These are phyloP conservation scores for Oppia nitens DNA, from an alignment of 1,140 invertebrate genomes.

Conservation along the genomic window DNA sequence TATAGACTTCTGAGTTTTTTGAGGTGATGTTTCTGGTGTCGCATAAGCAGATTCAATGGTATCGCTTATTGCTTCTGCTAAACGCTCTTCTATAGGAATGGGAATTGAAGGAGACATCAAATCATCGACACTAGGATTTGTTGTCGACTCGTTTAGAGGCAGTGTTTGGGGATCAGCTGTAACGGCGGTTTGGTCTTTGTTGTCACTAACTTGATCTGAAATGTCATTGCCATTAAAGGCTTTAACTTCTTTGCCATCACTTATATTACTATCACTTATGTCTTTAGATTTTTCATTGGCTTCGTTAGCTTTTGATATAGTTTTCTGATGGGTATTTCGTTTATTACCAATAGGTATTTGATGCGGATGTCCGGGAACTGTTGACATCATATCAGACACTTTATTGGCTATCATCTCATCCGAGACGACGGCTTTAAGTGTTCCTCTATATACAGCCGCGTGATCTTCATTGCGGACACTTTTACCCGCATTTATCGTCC, in stretches of 20 bases:
- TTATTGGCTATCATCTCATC: constrained; percentile 1
- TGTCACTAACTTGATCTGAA: neutral
- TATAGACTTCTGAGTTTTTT: neutral
- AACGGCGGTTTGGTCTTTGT: neutral
- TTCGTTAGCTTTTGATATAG: neutral
- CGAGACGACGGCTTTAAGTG: constrained; percentile 7
- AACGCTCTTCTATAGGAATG: neutral
- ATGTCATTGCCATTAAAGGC: neutral
- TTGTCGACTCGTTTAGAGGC: neutral
- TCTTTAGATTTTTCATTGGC: neutral
- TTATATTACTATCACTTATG: neutral
- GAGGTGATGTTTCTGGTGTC: neutral
- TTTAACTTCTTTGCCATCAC: neutral
- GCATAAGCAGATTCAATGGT: neutral
- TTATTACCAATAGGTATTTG: constrained; percentile 1
- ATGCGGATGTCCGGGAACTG: constrained; percentile 3
- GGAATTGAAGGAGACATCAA: constrained; percentile 9
- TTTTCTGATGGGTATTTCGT: neutral
- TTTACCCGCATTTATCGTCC: constrained; percentile 56
- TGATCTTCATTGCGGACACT: constrained; percentile 65
- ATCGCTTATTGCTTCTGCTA: neutral
- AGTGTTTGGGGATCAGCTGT: neutral
- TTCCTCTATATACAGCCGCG: constrained; percentile 31
- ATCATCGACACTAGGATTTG: neutral
- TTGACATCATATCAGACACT: constrained; percentile 10